Evolutionary conservation across 2,113 vertebrate genomes (phyloP).

Genomic region (Alligator mississippiensis): DNA sequence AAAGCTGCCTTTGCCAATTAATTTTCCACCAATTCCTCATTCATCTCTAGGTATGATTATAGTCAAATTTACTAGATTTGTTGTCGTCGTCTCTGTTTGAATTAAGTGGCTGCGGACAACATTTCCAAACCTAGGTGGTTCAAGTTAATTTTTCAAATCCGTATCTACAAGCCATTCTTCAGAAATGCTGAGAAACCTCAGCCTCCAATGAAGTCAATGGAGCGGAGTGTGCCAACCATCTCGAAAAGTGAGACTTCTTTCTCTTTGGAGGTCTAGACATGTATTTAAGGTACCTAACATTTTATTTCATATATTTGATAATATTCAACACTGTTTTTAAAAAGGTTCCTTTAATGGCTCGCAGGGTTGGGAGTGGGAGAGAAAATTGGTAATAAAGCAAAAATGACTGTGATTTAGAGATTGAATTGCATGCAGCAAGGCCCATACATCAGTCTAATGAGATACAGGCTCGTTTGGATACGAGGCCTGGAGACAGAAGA

Average conservation of each 20-base stretch:
- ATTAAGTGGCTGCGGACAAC: constrained; percentile 17
- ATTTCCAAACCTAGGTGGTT: neutral
- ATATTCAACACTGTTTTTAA: neutral
- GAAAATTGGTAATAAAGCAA: constrained; percentile 52
- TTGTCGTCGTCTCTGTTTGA: neutral
- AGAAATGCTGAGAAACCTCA: neutral
- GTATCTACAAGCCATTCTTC: neutral
- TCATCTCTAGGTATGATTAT: constrained; percentile 29
- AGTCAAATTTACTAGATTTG: constrained; percentile 25
- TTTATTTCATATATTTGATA: constrained; percentile 25
- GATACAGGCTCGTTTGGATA: constrained; percentile 65
- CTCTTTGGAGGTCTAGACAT: neutral
- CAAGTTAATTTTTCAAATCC: neutral
- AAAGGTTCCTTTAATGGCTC: constrained; percentile 57
- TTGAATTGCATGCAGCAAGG: constrained; percentile 40
- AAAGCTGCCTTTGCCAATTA: constrained; percentile 19
- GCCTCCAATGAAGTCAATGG: neutral
- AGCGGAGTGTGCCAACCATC: neutral
- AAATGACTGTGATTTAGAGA: constrained; percentile 61
- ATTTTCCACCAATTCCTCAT: neutral
- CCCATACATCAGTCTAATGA: constrained; percentile 59
- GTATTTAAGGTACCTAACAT: neutral
- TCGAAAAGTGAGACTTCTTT: neutral
- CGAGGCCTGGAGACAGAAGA: constrained; percentile 61
- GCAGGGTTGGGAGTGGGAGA: constrained; percentile 6